Evolutionary conservation across 2,113 vertebrate species (phyloP).

Genomic region (Syngnathus scovelli): DNA sequence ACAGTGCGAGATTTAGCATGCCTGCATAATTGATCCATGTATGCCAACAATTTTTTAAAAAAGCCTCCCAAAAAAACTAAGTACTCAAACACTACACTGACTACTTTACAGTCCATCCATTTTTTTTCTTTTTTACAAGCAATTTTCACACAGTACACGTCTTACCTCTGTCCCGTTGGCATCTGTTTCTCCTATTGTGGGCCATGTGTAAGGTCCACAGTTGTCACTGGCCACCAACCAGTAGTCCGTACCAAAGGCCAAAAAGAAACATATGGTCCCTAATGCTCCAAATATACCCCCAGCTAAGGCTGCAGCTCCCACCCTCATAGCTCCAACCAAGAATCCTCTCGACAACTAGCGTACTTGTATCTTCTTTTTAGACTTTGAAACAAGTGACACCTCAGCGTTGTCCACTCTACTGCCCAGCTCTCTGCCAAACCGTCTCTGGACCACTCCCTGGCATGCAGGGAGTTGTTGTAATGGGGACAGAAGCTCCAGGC

Average conservation of each 20-base stretch:
- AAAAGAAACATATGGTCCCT: slow-evolving; percentile 76
- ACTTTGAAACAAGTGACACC: slow-evolving; percentile 11
- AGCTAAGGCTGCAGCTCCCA: slow-evolving; percentile 65
- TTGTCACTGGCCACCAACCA: slow-evolving; percentile 80
- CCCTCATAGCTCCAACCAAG: slow-evolving; percentile 72
- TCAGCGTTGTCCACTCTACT: slow-evolving; percentile 19
- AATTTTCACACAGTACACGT: background rate
- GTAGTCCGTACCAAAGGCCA: slow-evolving; percentile 82
- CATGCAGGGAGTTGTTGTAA: slow-evolving; percentile 14
- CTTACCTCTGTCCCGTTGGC: slow-evolving; percentile 62
- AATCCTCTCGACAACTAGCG: background rate
- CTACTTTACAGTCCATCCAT: background rate
- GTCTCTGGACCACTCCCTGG: slow-evolving; percentile 48
- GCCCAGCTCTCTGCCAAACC: slow-evolving; percentile 13
- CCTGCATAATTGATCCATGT: too few relatives aligned
- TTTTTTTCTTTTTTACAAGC: background rate
- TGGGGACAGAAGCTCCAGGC: slow-evolving; percentile 20
- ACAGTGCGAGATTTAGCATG: too few relatives aligned
- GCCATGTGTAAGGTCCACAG: slow-evolving; percentile 57
- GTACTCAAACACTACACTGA: too few relatives aligned
- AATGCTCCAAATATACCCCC: slow-evolving; percentile 73
- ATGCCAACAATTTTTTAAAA: background rate
- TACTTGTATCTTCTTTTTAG: background rate
- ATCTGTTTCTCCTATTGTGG: slow-evolving; percentile 8
- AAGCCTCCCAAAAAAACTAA: background rate